Evolutionary conservation across 2,113 vertebrate genomes (phyloP), one percentile per base, ranked within the genome.

Genomic region (Gasterosteus aculeatus): DNA sequence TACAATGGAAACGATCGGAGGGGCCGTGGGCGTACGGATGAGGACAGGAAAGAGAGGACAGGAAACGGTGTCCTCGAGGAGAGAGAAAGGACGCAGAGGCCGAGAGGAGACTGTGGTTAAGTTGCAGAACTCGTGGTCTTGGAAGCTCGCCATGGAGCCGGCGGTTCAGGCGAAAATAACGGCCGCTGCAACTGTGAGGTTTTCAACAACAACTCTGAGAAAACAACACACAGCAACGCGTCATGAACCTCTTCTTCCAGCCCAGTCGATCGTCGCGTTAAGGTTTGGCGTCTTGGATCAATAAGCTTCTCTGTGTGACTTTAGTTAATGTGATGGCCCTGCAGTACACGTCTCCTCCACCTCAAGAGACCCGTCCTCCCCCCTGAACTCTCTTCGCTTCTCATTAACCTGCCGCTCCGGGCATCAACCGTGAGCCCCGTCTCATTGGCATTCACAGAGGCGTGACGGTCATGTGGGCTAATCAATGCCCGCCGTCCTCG

Each of bases 21-120:
- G 56, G 65, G 81, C 9, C 26, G 70, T 66, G 70, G 62, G 78
- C 12, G 44, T 26, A 53, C 7, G 49, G 78, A 87, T 83, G 87
- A 88, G 86, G 73, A 82, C 82, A 89, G 90, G 87, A 91, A 93
- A 85, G 69, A 26, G 66, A 80, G 75, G 87, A 80, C 87, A 92
- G 89, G 88, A 91, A 91, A 89, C 74, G 62, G 51, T 78, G 82
- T 87, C 85, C 85, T 90, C 72, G 51, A 83, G 83, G 89, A 90
- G 64, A 81, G 63, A 82, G 84, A 69, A 75, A 72, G 74, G 46
- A 78, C n/a, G 72, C 66, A 53, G 81, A 89, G 85, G 87, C 72
- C 42, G 56, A 74, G 79, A 51, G 78, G 86, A 87, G 85, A 78
- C 81, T 88, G 85, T 81, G 84, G 87, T 86, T 11, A 63, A 77